Conservation (phyloP, 2,113 vertebrate genomes). For the Hippopotamus amphibius region DNA sequence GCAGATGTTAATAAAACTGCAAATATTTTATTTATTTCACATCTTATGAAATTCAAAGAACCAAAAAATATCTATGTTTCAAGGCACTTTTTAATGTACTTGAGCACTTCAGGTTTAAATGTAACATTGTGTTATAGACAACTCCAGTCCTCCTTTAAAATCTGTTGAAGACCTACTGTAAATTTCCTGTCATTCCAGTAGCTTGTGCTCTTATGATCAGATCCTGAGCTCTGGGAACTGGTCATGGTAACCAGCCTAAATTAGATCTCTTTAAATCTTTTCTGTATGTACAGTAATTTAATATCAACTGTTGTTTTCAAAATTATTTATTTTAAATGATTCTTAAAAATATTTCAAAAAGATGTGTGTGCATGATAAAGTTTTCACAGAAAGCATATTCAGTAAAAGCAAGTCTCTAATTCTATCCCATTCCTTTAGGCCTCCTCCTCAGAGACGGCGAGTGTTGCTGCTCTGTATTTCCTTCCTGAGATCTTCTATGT, state of each 20-base stretch:
- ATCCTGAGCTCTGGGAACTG: conserved; percentile 48
- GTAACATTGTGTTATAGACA: background rate
- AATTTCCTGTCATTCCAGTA: background rate
- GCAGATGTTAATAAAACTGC: conserved; percentile 61
- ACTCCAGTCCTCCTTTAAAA: background rate
- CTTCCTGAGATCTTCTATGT: background rate
- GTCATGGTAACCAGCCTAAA: background rate
- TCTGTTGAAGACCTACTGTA: background rate
- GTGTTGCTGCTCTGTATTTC: background rate
- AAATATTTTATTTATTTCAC: conserved; percentile 49
- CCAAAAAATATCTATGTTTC: background rate
- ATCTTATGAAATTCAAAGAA: conserved; percentile 56
- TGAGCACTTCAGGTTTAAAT: conserved; percentile 49
- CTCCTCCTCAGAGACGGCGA: background rate
- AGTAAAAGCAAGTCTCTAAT: background rate
- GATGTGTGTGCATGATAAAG: background rate
- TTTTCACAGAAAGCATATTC: background rate
- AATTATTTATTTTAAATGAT: conserved; percentile 5
- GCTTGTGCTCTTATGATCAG: conserved; percentile 45
- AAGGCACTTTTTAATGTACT: conserved; percentile 57
- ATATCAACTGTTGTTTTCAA: background rate
- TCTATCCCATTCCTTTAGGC: background rate
- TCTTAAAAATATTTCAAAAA: background rate
- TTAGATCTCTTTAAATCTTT: background rate
- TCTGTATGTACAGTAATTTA: background rate